Base-by-base conservation (phyloP, 2,113 vertebrate genomes). In the Sakesphorus luctuosus region DNA sequence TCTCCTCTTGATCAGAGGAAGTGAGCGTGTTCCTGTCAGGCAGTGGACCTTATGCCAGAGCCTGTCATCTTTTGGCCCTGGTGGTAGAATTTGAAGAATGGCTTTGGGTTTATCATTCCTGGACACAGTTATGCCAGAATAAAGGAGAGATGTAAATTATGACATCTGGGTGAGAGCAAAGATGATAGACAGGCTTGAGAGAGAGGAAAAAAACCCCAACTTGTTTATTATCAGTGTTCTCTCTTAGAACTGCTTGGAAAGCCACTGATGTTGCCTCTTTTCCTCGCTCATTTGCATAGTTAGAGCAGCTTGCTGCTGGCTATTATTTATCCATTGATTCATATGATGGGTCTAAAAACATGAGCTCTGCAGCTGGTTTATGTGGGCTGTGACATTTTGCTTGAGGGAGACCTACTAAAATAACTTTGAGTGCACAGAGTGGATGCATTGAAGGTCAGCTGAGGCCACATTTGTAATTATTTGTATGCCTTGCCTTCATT, bases 311-410 rank as follows among this genome's bases (percentile, higher is more conserved):
- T 84, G 68, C 89, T 89, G 18, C 69, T 71, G 80, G 84, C 89
- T 87, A 4, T 89, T 87, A 4, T 89, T 89, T 75, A 46, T 78
- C 38, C 36, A 24, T 43, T 8, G 23, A 17, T 89, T 93, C 73
- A 63, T 33, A 58, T 90, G 89, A 86, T 69, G 76, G 55, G 61
- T 91, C 36, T 58, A 5, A 86, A 88, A 73, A 3, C 11, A 24
- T n/a, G 18, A 28, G 26, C 63, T 84, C 68, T 84, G 63, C 89
- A 86, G 58, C 76, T 71, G 73, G 10, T 91, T 66, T 77, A 49
- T 80, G 55, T 36, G 59, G 55, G 40, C 76, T 89, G 58, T 92
- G 87, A 63, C 84, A 81, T 95, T 96, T 95, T 81, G 89, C 89
- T 84, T 62, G 84, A 47, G 89, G 86, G 76, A 58, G 55, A n/a